Percentiles rank a stretch among this genome's conserved stretches.
Conservation (phyloP, 2,888 invertebrate genomes). For the Leptopilina drosophilae region DNA sequence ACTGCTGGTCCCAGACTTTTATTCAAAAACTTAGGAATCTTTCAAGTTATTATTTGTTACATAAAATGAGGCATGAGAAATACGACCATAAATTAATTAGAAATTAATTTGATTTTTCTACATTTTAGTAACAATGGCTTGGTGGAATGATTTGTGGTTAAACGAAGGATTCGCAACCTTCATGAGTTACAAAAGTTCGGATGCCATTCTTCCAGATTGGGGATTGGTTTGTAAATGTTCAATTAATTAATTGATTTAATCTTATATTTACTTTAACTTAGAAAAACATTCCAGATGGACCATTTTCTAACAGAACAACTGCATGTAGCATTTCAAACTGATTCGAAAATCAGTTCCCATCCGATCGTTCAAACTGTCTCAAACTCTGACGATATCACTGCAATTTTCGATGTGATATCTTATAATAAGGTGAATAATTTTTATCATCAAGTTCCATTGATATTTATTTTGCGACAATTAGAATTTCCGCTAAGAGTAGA, state of each 20-base stretch:
- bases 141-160: conserved; percentile 96
- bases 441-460: too few relatives aligned
- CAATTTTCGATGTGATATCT: conserved; percentile 93
- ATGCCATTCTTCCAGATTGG: conserved; percentile 87
- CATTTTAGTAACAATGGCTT: conserved; percentile 88
- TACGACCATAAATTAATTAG: too few relatives aligned
- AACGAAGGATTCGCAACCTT: conserved; percentile 96
- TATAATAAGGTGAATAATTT: conserved; percentile 86
- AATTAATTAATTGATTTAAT: conserved; percentile 7
- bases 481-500: too few relatives aligned
- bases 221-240: conserved; percentile 81
- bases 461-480: too few relatives aligned
- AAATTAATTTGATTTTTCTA: not conserved
- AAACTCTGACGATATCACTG: conserved; percentile 93
- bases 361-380: conserved; percentile 91
- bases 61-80: too few relatives aligned
- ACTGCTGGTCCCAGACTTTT: too few relatives aligned
- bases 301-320: conserved; percentile 86
- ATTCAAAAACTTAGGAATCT: not conserved
- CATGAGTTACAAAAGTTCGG: conserved; percentile 89
- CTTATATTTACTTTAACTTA: not conserved
- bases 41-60: too few relatives aligned
- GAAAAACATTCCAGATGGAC: conserved; percentile 81
- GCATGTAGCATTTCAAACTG: conserved; percentile 85
- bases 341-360: conserved; percentile 90